These are phyloP conservation scores for Phainopepla nitens DNA, from an alignment of 2,113 vertebrate species.

Conservation along the genomic window DNA sequence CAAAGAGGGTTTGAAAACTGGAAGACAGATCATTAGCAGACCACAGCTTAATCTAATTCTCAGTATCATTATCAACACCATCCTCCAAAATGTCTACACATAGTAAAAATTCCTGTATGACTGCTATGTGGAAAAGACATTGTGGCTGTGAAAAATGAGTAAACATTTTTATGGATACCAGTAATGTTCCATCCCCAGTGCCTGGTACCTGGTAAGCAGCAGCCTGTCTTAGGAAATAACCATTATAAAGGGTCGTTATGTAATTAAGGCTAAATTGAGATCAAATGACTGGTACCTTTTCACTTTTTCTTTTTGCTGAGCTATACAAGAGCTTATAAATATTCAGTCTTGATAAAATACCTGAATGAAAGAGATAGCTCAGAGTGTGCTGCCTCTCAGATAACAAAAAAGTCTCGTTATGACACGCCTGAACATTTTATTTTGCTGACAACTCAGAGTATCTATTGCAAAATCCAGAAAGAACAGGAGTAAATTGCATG, in stretches of 20 bases:
- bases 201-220: neutral
- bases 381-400: neutral
- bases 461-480: neutral
- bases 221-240: neutral
- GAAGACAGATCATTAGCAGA: neutral
- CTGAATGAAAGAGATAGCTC: neutral
- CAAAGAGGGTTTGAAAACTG: neutral
- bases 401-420: neutral
- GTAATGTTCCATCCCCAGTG: neutral
- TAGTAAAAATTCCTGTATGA: neutral
- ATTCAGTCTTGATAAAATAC: slow-evolving; percentile 1
- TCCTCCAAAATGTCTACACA: neutral
- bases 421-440: neutral
- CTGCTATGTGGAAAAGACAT: neutral
- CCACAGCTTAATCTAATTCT: neutral
- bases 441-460: neutral
- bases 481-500: neutral
- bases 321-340: neutral
- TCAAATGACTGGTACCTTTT: neutral
- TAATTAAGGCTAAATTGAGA: neutral
- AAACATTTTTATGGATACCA: neutral
- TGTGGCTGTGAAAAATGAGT: neutral
- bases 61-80: neutral
- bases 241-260: neutral
- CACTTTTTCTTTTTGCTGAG: neutral